Conservation (phyloP, 2,113 vertebrate genomes). For the Onychorhynchus coronatus region DNA sequence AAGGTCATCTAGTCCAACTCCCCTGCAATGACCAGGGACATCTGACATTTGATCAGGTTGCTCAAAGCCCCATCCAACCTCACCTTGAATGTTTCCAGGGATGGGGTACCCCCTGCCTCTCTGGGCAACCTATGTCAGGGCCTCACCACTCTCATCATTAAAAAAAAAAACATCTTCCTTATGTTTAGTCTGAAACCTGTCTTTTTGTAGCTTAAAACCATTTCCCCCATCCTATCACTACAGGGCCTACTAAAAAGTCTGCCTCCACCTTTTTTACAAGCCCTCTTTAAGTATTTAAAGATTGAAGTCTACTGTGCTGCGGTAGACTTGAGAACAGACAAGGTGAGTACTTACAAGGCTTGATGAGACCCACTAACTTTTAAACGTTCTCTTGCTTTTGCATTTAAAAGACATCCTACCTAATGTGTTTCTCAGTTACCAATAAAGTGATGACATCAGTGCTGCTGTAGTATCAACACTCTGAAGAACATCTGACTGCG, state of each 20-base stretch:
- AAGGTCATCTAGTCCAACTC: neutral
- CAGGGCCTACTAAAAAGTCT: neutral
- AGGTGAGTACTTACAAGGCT: neutral
- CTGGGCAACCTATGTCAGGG: too few relatives aligned
- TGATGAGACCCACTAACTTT: neutral
- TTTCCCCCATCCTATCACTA: neutral
- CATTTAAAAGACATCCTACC: neutral
- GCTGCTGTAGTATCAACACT: neutral
- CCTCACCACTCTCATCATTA: fast-evolving
- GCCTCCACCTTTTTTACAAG: neutral
- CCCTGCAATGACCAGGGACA: fast-evolving
- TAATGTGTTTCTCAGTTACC: neutral
- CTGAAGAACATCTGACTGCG: neutral
- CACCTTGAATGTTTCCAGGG: too few relatives aligned
- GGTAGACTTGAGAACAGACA: neutral
- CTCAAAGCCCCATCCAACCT: neutral
- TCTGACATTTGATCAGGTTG: neutral
- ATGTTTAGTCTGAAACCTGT: neutral
- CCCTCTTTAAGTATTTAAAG: neutral
- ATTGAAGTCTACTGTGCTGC: neutral
- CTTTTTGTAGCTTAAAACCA: neutral
- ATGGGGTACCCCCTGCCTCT: too few relatives aligned
- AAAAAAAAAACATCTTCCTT: neutral
- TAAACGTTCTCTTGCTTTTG: neutral
- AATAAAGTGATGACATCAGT: neutral